phyloP scores from a whole-genome alignment of 2,113 vertebrate species.

The Ia io region DNA sequence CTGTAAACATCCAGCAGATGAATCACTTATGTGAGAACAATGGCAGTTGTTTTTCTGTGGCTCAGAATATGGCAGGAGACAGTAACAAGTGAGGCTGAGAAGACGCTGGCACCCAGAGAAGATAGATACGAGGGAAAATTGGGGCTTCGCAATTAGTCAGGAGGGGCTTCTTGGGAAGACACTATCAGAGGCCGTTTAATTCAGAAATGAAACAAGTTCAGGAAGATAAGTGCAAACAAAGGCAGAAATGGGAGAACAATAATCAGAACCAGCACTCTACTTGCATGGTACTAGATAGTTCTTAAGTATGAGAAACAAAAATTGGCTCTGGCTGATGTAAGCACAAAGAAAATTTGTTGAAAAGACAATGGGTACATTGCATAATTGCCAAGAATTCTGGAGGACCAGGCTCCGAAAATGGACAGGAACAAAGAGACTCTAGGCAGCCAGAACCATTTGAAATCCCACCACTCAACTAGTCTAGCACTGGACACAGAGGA shows the following conservation, averaged over 20 bases:
- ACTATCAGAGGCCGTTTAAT: not conserved
- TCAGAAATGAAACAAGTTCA: constrained; percentile 35
- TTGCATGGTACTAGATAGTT: not conserved
- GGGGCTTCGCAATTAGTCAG: not conserved
- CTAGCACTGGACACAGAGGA: not conserved
- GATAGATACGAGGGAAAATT: not conserved
- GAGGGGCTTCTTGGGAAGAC: not conserved
- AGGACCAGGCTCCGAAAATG: not conserved
- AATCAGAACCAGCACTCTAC: not conserved
- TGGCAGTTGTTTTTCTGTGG: not conserved
- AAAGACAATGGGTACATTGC: not conserved
- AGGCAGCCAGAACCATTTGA: not conserved
- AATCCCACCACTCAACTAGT: not conserved
- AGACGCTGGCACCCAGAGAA: not conserved
- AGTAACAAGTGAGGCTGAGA: not conserved
- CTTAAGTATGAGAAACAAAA: constrained; percentile 23
- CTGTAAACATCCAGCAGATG: not conserved
- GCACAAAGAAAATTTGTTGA: not conserved
- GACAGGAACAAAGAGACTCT: not conserved
- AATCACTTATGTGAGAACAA: not conserved
- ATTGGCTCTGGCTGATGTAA: not conserved
- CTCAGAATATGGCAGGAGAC: not conserved
- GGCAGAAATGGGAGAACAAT: not conserved
- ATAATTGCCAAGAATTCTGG: not conserved
- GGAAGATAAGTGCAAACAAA: not conserved